Conservation (phyloP, 2,113 vertebrate species). For the Sceloporus tristichus region DNA sequence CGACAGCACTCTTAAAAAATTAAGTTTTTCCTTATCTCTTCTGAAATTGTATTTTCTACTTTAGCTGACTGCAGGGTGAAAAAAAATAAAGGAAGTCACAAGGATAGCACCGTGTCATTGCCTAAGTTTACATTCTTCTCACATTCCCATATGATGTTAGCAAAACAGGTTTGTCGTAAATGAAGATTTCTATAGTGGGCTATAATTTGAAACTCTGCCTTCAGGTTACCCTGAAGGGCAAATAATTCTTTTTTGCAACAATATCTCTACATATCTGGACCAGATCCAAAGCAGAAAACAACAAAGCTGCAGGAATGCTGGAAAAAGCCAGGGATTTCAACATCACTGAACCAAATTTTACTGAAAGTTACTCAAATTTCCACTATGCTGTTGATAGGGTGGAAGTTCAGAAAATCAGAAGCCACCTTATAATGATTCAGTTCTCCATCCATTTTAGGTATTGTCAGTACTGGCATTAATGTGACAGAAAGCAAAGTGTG, state of each 20-base stretch:
- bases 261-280: no score
- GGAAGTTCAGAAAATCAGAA: background rate
- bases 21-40: background rate
- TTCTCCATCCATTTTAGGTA: background rate
- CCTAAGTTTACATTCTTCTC: background rate
- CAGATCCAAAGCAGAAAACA: background rate
- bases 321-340: background rate
- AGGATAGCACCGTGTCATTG: background rate
- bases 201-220: background rate
- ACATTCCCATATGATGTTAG: background rate
- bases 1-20: conserved; percentile 9
- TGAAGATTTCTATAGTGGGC: background rate
- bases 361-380: background rate
- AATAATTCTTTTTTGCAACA: background rate
- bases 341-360: background rate
- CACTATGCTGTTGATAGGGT: background rate
- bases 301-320: background rate
- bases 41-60: background rate
- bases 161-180: background rate
- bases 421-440: background rate
- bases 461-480: background rate
- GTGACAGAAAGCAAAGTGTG: no score
- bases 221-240: no score
- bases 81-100: background rate
- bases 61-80: background rate